phyloP scores from a whole-genome alignment of 2,113 vertebrate species.

The Spilogale gracilis region DNA sequence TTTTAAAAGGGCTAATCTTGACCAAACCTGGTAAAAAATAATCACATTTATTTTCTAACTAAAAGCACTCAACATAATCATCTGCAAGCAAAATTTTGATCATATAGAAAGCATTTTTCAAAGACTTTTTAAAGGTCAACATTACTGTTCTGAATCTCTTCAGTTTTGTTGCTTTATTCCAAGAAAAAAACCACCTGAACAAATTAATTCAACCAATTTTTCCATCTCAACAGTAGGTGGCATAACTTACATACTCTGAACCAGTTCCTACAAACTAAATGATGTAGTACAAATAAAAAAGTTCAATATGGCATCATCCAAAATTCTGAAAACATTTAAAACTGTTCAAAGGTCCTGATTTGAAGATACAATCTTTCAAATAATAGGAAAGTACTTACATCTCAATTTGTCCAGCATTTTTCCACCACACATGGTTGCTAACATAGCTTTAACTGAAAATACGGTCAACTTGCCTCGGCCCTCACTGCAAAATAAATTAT shows the following conservation, averaged over 20 bases:
- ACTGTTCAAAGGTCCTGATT: not conserved
- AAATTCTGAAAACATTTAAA: constrained; percentile 7
- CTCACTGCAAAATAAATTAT: constrained; percentile 90
- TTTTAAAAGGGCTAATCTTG: not conserved
- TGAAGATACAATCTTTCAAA: not conserved
- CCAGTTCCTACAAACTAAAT: not conserved
- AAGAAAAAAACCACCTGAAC: not conserved
- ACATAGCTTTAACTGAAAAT: constrained; percentile 99
- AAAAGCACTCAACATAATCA: constrained; percentile 37
- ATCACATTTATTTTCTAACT: constrained; percentile 37
- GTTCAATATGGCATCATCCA: not conserved
- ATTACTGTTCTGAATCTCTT: constrained; percentile 13
- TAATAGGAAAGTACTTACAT: constrained; percentile 90
- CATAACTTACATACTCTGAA: not conserved
- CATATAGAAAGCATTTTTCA: constrained; percentile 13
- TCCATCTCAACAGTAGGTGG: constrained; percentile 63
- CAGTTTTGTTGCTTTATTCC: not conserved
- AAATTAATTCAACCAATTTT: not conserved
- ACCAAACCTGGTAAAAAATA: not conserved
- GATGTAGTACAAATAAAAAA: rapidly evolving
- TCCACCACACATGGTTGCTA: constrained; percentile 98
- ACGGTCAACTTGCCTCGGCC: constrained; percentile 97
- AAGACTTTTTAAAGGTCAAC: constrained; percentile 17
- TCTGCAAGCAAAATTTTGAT: constrained; percentile 36
- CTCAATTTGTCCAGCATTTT: constrained; percentile 98